Evolutionary conservation across 2,113 vertebrate species (phyloP).

Genomic region (Esox niger): DNA sequence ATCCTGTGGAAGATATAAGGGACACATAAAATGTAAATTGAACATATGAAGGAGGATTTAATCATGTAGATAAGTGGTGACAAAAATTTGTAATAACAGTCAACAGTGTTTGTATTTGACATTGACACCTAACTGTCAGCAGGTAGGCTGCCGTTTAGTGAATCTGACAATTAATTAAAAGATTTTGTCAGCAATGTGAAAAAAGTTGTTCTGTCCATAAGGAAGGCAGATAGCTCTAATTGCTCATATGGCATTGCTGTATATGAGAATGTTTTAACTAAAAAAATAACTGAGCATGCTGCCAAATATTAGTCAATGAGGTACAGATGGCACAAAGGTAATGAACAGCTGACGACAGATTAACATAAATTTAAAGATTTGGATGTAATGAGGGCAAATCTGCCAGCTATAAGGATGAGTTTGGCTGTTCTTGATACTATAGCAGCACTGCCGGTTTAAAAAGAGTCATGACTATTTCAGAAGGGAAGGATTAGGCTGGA

Average conservation of each 20-base stretch:
- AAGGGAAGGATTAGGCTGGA: neutral
- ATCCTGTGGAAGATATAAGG: slow-evolving; percentile 70
- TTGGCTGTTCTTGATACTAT: neutral
- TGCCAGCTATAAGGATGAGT: neutral
- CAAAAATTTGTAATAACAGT: neutral
- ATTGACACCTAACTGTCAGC: neutral
- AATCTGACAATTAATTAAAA: no score
- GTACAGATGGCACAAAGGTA: neutral
- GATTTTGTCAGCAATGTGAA: no score
- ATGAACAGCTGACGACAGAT: neutral
- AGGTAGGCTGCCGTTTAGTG: no score
- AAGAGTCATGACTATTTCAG: neutral
- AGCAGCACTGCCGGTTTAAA: neutral
- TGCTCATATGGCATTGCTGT: no score
- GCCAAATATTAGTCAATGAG: neutral
- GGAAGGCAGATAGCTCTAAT: no score
- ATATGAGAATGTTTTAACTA: no score
- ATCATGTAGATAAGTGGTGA: neutral
- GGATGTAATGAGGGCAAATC: neutral
- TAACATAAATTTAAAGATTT: neutral
- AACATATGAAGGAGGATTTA: neutral
- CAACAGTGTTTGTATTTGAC: no score
- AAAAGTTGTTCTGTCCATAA: no score
- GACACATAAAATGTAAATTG: neutral
- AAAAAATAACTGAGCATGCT: no score